Evolutionary conservation across 2,113 vertebrate genomes (phyloP).

Genomic region (Percopsis transmontana): DNA sequence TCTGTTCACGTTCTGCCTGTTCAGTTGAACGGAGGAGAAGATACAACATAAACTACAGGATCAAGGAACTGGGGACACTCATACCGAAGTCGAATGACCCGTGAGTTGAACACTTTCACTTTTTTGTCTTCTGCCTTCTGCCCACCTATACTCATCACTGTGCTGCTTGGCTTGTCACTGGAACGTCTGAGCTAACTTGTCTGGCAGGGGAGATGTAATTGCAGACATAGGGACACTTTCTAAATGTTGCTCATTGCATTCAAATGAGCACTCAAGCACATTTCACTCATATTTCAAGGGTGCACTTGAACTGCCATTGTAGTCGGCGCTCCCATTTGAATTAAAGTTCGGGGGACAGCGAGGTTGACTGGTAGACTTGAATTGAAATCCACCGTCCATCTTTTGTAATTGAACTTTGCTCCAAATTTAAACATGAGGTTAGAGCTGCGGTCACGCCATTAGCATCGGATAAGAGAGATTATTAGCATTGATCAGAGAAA

Average conservation of each 20-base stretch:
- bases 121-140: neutral
- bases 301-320: constrained; percentile 64
- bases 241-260: constrained; percentile 49
- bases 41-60: constrained; percentile 99
- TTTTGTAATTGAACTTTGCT: constrained; percentile 73
- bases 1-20: constrained; percentile 1
- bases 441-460: constrained; percentile 66
- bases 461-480: constrained; percentile 75
- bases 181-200: constrained; percentile 21
- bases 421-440: constrained; percentile 74
- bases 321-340: constrained; percentile 54
- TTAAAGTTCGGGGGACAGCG: constrained; percentile 68
- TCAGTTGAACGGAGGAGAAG: constrained; percentile 96
- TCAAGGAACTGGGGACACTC: constrained; percentile 97
- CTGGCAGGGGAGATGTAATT: constrained; percentile 38
- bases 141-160: neutral
- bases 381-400: constrained; percentile 62
- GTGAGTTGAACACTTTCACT: constrained; percentile 80
- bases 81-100: constrained; percentile 98
- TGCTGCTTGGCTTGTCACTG: constrained; percentile 5
- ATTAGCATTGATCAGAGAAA: constrained; percentile 74
- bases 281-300: constrained; percentile 64
- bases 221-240: constrained; percentile 49
- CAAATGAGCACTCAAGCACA: constrained; percentile 55
- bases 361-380: constrained; percentile 37